Evolutionary conservation across 2,113 vertebrate genomes (phyloP).

Genomic region (Haplotaxodon microlepis): DNA sequence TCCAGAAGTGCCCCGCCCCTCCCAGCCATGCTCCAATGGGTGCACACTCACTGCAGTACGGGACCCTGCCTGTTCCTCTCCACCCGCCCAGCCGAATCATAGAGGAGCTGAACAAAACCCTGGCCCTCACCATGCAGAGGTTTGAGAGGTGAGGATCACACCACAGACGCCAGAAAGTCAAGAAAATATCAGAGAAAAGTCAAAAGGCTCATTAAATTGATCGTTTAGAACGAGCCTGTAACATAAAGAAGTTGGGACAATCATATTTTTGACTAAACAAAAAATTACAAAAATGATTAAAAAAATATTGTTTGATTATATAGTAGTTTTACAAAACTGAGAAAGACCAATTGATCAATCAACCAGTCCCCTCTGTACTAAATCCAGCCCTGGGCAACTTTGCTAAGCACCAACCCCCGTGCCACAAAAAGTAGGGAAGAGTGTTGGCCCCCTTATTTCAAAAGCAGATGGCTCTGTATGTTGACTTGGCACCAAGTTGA

Average conservation of each 20-base stretch:
- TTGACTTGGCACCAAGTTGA: neutral
- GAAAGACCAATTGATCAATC: neutral
- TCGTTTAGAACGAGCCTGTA: neutral
- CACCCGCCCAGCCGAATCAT: constrained; percentile 90
- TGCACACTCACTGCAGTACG: constrained; percentile 83
- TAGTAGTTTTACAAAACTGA: neutral
- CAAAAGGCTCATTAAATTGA: neutral
- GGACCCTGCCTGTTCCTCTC: constrained; percentile 75
- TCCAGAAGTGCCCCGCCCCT: constrained; percentile 82
- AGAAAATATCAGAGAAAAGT: neutral
- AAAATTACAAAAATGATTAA: neutral
- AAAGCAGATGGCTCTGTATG: neutral
- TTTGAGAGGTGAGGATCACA: constrained; percentile 83
- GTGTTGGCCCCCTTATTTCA: neutral
- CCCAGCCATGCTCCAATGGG: constrained; percentile 76
- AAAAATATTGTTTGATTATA: neutral
- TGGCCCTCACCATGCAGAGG: constrained; percentile 97
- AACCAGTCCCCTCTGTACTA: neutral
- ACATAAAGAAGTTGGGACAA: neutral
- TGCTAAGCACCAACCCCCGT: neutral
- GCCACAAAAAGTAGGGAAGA: neutral
- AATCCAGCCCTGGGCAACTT: neutral
- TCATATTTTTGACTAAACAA: neutral
- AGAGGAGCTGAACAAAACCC: constrained; percentile 92
- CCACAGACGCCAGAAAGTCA: neutral